phyloP scores from a whole-genome alignment of 2,888 invertebrate species.

The Fragum fragum region DNA sequence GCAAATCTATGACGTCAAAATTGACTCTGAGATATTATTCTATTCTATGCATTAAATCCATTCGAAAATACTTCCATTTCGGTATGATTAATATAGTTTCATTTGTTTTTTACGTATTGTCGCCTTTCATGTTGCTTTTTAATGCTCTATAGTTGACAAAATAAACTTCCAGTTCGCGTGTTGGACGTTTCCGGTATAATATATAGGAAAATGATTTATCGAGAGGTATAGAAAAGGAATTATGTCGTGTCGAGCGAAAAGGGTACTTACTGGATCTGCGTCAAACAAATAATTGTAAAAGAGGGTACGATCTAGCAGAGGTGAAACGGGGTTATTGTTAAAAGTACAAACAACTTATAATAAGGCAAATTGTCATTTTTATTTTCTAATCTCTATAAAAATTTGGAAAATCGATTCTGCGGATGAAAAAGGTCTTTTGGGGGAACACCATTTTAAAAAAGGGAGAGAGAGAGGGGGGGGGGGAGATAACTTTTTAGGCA shows the following conservation, averaged over 20 bases:
- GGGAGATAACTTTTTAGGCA: no score
- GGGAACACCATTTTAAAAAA: no score
- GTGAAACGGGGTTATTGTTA: no score
- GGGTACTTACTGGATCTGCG: no score
- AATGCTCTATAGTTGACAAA: background rate
- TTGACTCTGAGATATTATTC: background rate
- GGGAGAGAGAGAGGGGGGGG: no score
- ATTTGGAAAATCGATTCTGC: no score
- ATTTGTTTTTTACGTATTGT: background rate
- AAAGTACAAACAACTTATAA: no score
- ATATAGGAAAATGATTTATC: background rate
- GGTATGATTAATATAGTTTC: background rate
- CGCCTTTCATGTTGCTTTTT: conserved; percentile 6
- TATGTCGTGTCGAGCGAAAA: background rate
- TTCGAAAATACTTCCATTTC: background rate
- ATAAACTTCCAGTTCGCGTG: conserved; percentile 6
- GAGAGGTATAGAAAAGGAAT: background rate
- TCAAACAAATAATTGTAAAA: no score
- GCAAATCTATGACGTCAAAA: conserved; percentile 2
- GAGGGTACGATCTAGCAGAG: no score
- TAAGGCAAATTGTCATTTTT: no score
- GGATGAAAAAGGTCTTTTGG: no score
- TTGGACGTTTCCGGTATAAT: background rate
- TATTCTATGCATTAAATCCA: background rate
- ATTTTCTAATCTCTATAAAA: no score